Base-by-base conservation (phyloP, 2,113 vertebrate genomes). In the Aphyosemion australe region DNA sequence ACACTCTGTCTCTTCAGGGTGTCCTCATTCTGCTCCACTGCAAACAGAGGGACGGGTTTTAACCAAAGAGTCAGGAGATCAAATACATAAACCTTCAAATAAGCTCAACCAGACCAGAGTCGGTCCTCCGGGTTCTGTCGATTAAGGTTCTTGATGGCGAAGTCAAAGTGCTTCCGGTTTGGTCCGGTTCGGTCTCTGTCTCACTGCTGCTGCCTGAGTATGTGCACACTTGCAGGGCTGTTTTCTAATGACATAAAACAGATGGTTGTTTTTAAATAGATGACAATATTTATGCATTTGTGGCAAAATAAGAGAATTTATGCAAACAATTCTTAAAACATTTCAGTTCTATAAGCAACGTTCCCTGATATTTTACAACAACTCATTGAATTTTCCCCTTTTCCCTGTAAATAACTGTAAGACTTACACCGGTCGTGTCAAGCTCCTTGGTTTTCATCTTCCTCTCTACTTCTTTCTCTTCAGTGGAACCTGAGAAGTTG, bases 141-240 rank as follows among this genome's bases (percentile, higher is more conserved):
- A 78, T 47, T 21, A 75, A 74, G 3, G 82, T 84, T 50, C 72
- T 72, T 6, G 72, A 84, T 0, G 82, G 76, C 0, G 78, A 79
- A 42, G 45, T 39, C 65, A 77, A 16, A 8, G 72, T 61, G 62
- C 61, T 60, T 31, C 48, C 55, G 0, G 43, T 55, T 34, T 50
- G 69, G 41, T 82, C 80, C 0, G 21, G 68, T 43, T 90, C 86
- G 0, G 81, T 79, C 69, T 90, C 89, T 0, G 83, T 81, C 65
- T 90, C 83, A 34, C 88, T 72, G 64, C 61, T 82, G 80, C 87
- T 88, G 54, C 86, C 82, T 0, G 85, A 81, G 76, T 88, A 87
- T 0, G 69, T 85, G 78, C 84, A 82, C 76, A 86, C 79, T 19
- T 47, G 61, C 62, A 85, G 42, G 18, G 49, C 73, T 75, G 75